A percentile compares a stretch with the other conserved stretches of the same genome.
phyloP scores from a whole-genome alignment of 2,797 vertebrate genomes.

The Gephyroberyx darwinii region DNA sequence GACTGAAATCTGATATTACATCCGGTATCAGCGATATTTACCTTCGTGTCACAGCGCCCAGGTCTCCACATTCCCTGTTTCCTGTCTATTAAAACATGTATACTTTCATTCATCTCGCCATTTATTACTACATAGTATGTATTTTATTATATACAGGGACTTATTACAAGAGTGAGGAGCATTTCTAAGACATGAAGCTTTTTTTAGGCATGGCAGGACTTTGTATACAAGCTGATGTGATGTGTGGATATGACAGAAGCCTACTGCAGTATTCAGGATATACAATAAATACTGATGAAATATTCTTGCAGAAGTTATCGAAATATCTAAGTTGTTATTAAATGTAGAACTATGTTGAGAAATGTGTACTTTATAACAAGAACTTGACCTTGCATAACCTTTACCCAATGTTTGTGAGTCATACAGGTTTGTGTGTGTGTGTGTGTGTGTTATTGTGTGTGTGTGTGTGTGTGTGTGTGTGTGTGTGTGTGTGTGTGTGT shows the following conservation, averaged over 20 bases:
- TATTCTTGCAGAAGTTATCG: background rate
- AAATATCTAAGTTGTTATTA: background rate
- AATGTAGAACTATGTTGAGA: background rate
- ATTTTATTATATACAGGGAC: too few species aligned
- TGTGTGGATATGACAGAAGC: background rate
- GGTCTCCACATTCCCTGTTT: constrained; percentile 19
- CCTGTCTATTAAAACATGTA: background rate
- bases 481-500: constrained; percentile 13
- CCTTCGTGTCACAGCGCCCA: constrained; percentile 10
- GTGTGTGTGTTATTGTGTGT: constrained; percentile 1
- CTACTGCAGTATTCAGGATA: background rate
- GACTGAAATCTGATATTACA: constrained; percentile 41
- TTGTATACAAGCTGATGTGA: background rate
- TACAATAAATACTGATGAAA: too few species aligned
- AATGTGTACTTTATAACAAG: background rate
- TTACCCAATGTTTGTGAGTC: background rate
- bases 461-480: background rate
- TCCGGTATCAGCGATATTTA: constrained; percentile 21
- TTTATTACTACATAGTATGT: background rate
- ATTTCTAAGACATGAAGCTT: too few species aligned
- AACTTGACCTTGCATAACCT: background rate
- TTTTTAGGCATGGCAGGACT: too few species aligned
- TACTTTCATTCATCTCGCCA: background rate
- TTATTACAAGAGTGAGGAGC: too few species aligned
- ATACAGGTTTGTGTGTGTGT: background rate